Percentiles rank a stretch among this genome's conserved stretches.
Evolutionary conservation across 92 coral and sea anemone genomes (phyloP).

Genomic region (Anthopleura xanthogrammica): DNA sequence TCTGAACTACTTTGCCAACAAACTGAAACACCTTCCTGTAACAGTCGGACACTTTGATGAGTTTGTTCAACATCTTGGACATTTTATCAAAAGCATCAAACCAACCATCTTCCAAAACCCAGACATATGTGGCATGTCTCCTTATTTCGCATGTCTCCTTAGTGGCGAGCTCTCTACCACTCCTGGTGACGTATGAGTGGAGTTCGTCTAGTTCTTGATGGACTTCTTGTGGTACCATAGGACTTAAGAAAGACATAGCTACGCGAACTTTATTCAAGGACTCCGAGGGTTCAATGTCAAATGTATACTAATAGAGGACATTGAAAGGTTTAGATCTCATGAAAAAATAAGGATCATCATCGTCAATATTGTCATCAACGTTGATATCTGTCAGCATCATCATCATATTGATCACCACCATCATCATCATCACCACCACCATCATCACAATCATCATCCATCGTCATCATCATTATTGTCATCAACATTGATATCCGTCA

Average conservation of each 20-base stretch:
- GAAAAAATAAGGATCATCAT: no score
- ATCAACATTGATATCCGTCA: no score
- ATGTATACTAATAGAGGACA: no score
- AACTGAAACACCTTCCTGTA: constrained; percentile 2
- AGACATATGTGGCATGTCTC: background rate
- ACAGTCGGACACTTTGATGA: background rate
- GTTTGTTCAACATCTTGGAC: background rate
- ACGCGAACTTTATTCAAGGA: background rate
- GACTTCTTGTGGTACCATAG: background rate
- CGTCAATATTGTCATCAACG: no score
- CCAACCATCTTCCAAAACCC: background rate
- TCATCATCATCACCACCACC: no score
- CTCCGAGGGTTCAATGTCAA: background rate
- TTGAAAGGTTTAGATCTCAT: no score
- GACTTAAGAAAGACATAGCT: background rate
- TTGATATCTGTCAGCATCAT: no score
- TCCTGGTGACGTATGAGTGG: background rate
- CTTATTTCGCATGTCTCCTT: background rate
- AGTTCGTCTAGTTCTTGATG: background rate
- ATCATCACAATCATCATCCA: no score
- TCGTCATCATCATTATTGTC: no score
- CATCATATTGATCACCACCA: no score
- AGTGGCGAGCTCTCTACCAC: background rate
- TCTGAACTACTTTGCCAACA: background rate
- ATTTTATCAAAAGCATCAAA: background rate